Base-by-base conservation (phyloP, 2,113 vertebrate species). In the Xenopus borealis region DNA sequence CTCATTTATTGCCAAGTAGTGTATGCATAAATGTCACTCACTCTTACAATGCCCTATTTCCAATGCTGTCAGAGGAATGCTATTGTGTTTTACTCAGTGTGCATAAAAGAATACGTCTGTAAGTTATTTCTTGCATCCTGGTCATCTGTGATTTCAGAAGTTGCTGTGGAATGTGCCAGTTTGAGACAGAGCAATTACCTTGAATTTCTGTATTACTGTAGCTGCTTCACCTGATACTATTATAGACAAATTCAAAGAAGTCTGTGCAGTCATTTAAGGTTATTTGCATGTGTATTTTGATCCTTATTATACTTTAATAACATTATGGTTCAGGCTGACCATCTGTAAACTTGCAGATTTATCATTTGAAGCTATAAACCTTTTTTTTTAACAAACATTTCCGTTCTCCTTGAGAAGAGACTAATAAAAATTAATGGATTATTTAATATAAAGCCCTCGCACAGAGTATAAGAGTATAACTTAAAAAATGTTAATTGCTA, bases 91-190 rank as follows among this genome's bases (percentile, higher is more conserved):
- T 69, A 63, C 23, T 69, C 58, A 40, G 58, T 55, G 66, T 62
- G 68, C 66, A 69, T 69, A 63, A 69, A 69, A 76, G 73, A 63
- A 76, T 50, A 68, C 44, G 73, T 69, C 73, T 76, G 68, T 63
- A 69, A 66, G 66, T 69, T 76, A 76, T 55, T 55, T 63, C 66
- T 69, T 63, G 66, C n/a, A 69, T 69, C 73, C 62, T 62, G 58
- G 69, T 62, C 73, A 55, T 65, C n/a, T 76, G 58, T 63, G 66
- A 69, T 75, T 66, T 69, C 14, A 23, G 62, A 12, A 46, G 62
- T n/a, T 12, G 55, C 55, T 61, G 19, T 3, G 17, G 52, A 62
- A 62, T 63, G 40, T 52, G 57, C 58, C 61, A 19, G 44, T 68
- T 52, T 68, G 44, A 75, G 55, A 75, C 45, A 69, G 12, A 19